Evolutionary conservation across 1,140 invertebrate species (phyloP).

Genomic region (Cheumatopsyche charites): DNA sequence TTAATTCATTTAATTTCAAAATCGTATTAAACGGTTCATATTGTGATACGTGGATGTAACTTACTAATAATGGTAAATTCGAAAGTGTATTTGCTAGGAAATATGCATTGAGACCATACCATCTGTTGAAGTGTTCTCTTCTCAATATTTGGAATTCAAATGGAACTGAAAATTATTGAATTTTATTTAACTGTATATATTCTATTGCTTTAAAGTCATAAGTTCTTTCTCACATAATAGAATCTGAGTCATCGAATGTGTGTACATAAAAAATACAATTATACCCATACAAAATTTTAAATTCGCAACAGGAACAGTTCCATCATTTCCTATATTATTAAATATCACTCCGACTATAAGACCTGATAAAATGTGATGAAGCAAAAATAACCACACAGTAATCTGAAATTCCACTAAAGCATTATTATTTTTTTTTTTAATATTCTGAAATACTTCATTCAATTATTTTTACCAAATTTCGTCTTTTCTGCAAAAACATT

Average conservation of each 20-base stretch:
- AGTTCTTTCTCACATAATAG: constrained; percentile 63
- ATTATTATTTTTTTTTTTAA: too few species aligned
- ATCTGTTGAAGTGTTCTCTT: constrained; percentile 77
- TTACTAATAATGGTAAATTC: constrained; percentile 60
- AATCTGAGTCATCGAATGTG: constrained; percentile 66
- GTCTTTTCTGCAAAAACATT: constrained; percentile 61
- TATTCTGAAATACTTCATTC: too few species aligned
- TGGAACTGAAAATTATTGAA: constrained; percentile 65
- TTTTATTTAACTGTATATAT: background rate
- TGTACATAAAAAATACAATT: constrained; percentile 68
- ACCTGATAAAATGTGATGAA: constrained; percentile 63
- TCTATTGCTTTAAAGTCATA: background rate
- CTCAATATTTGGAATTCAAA: constrained; percentile 71
- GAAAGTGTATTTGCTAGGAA: constrained; percentile 73
- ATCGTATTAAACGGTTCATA: background rate
- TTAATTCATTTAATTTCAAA: background rate
- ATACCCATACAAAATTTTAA: constrained; percentile 66
- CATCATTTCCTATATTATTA: constrained; percentile 63
- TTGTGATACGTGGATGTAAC: too few species aligned
- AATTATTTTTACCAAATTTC: constrained; percentile 56
- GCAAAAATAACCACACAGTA: constrained; percentile 62
- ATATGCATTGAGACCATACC: constrained; percentile 79
- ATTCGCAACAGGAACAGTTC: constrained; percentile 59
- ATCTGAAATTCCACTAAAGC: constrained; percentile 52
- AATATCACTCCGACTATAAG: constrained; percentile 64